phyloP scores from a whole-genome alignment of 2,888 invertebrate genomes.

The Sesia bembeciformis region DNA sequence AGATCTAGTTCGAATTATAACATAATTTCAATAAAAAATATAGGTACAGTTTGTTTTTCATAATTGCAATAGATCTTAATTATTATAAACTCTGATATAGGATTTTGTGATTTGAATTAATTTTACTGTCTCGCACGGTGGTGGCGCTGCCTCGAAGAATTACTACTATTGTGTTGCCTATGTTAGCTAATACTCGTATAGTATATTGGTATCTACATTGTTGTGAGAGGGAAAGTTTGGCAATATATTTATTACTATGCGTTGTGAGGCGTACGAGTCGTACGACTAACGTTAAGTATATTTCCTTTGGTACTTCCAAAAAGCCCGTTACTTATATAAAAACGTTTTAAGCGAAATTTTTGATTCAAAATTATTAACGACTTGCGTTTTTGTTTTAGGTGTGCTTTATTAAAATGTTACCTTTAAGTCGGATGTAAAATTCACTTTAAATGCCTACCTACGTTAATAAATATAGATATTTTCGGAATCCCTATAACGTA shows the following conservation, averaged over 20 bases:
- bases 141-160: background rate
- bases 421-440: background rate
- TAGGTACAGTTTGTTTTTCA: too few species aligned
- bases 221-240: background rate
- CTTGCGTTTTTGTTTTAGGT: background rate
- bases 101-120: too few species aligned
- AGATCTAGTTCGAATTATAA: too few species aligned
- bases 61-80: too few species aligned
- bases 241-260: background rate
- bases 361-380: background rate
- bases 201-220: constrained; percentile 5
- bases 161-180: constrained; percentile 1
- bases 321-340: background rate
- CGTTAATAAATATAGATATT: background rate
- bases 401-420: background rate
- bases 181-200: constrained; percentile 12
- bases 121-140: too few species aligned
- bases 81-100: too few species aligned
- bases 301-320: background rate
- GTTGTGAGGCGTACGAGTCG: background rate
- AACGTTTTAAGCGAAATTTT: background rate
- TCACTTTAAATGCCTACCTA: background rate
- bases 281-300: background rate
- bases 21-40: too few species aligned
- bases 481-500: background rate